phyloP scores from a whole-genome alignment of 1,140 invertebrate genomes.

The Leptinotarsa defecta region DNA sequence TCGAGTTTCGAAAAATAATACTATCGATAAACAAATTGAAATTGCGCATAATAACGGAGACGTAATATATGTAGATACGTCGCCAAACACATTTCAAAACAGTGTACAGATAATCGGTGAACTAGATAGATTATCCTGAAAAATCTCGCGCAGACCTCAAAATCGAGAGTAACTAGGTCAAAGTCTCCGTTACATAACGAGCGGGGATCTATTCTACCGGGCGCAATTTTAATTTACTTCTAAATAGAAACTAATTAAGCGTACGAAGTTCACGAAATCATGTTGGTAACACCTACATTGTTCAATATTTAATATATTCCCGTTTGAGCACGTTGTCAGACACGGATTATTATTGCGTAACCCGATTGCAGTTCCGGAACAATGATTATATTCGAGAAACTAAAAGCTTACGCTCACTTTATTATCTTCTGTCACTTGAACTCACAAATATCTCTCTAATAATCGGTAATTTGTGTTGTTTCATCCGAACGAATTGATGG shows the following conservation, averaged over 20 bases:
- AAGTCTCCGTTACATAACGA: constrained; percentile 43
- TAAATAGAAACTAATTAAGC: constrained; percentile 14
- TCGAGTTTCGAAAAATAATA: background rate
- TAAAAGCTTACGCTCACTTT: constrained; percentile 40
- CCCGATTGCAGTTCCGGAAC: constrained; percentile 44
- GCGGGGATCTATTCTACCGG: constrained; percentile 29
- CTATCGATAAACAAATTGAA: constrained; percentile 24
- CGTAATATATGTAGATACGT: constrained; percentile 26
- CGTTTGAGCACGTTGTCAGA: constrained; percentile 23
- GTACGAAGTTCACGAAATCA: constrained; percentile 9
- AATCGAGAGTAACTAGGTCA: constrained; percentile 39
- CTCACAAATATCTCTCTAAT: background rate
- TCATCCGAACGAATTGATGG: background rate
- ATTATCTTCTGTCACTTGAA: constrained; percentile 22
- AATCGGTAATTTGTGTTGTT: background rate
- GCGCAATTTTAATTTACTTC: constrained; percentile 20
- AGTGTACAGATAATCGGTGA: constrained; percentile 23
- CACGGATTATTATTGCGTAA: constrained; percentile 40
- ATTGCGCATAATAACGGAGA: constrained; percentile 20
- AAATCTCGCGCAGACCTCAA: constrained; percentile 15
- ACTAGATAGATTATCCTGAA: constrained; percentile 15
- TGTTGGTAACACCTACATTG: constrained; percentile 31
- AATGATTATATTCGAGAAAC: constrained; percentile 39
- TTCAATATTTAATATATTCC: constrained; percentile 34
- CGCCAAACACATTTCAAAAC: constrained; percentile 35